Percentiles rank a stretch among this genome's conserved stretches.
Conservation (phyloP, 2,113 vertebrate genomes). For the Galbula dea region DNA sequence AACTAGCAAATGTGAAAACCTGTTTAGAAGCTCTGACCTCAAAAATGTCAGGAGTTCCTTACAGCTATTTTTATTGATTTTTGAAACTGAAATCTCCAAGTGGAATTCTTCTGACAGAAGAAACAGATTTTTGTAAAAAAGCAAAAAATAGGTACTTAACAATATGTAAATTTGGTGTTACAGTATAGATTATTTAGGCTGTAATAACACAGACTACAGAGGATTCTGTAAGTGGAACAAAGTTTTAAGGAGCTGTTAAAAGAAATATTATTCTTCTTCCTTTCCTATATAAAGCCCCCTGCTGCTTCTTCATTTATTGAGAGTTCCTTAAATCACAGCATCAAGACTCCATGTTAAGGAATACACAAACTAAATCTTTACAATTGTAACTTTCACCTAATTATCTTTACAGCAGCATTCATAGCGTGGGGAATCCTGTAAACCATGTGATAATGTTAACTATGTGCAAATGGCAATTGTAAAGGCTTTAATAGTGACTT, state of each 20-base stretch:
- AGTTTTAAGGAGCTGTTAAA: neutral
- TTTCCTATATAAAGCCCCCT: neutral
- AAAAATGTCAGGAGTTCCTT: neutral
- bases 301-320: neutral
- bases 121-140: neutral
- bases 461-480: neutral
- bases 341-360: neutral
- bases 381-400: neutral
- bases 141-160: neutral
- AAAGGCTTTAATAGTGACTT: constrained; percentile 28
- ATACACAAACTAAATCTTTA: neutral
- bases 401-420: constrained; percentile 12
- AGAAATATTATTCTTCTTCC: neutral
- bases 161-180: neutral
- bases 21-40: neutral
- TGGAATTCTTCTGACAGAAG: neutral
- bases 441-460: neutral
- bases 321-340: neutral
- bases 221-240: neutral
- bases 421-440: neutral
- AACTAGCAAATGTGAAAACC: neutral
- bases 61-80: neutral
- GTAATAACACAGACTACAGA: neutral
- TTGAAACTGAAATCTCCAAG: neutral
- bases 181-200: neutral